Percentiles rank a stretch among this genome's conserved stretches.
Evolutionary conservation across 2,797 vertebrate species (phyloP).

Genomic region (Anabacerthia variegaticeps): DNA sequence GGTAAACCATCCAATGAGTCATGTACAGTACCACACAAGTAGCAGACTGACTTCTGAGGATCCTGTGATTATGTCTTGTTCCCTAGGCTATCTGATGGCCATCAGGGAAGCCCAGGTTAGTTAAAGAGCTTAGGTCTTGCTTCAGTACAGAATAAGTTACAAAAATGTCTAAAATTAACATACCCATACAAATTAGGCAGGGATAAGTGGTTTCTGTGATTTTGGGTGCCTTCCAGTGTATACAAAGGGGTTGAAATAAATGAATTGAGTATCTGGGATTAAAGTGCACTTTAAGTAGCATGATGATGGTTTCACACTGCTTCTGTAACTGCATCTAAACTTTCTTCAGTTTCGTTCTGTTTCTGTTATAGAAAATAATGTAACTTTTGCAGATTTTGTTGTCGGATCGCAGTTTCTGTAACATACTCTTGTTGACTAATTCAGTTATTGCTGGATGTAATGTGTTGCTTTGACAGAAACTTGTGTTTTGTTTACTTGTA

Average conservation of each 20-base stretch:
- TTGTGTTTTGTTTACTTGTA: not conserved
- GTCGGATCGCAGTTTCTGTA: not conserved
- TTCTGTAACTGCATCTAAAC: not conserved
- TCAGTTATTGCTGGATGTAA: not conserved
- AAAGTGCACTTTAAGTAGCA: not conserved
- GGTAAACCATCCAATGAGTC: not conserved
- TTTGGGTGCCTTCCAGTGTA: not conserved
- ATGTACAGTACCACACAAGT: not conserved
- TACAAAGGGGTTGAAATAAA: not conserved
- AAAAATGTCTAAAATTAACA: not conserved
- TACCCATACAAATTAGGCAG: not conserved
- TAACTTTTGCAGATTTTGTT: not conserved
- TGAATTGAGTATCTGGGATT: not conserved
- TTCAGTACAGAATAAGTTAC: not conserved
- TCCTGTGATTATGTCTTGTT: not conserved
- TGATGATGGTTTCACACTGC: not conserved
- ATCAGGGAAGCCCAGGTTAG: not conserved
- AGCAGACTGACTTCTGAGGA: not conserved
- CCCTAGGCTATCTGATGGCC: not conserved
- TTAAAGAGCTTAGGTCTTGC: not conserved
- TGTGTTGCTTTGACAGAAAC: conserved; percentile 5
- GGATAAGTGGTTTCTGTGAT: not conserved
- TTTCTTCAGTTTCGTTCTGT: not conserved
- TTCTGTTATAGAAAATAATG: conserved; percentile 5
- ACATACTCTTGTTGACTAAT: not conserved